These are phyloP conservation scores for Euleptes europaea DNA, from an alignment of 2,113 vertebrate species.

Conservation along the genomic window DNA sequence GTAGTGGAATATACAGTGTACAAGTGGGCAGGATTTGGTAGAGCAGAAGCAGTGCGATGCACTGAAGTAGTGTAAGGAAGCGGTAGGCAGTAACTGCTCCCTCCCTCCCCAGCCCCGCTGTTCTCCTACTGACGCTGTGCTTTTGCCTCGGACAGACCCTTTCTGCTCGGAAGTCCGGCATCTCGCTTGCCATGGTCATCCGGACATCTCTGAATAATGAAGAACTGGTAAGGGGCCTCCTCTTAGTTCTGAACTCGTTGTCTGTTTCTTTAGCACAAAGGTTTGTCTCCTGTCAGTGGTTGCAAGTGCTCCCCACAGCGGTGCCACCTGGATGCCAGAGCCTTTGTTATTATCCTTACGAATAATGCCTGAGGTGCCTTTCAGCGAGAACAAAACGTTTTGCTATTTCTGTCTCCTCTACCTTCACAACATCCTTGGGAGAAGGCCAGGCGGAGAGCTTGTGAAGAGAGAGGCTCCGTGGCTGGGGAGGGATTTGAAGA, in stretches of 20 bases:
- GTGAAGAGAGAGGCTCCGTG: neutral
- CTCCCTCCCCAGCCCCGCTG: neutral
- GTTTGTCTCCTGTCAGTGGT: neutral
- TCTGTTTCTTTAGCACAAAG: neutral
- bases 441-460: neutral
- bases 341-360: neutral
- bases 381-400: neutral
- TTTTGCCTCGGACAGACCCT: conserved; percentile 82
- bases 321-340: neutral
- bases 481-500: neutral
- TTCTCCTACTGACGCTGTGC: neutral
- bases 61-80: neutral
- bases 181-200: conserved; percentile 93
- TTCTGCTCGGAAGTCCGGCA: conserved; percentile 96
- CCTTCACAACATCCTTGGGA: neutral
- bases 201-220: conserved; percentile 92
- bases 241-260: neutral
- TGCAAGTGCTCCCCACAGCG: neutral
- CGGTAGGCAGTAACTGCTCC: too few relatives aligned
- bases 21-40: too few relatives aligned
- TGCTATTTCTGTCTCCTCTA: neutral
- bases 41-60: neutral
- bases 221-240: conserved; percentile 87
- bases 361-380: too few relatives aligned
- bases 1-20: neutral